Evolutionary conservation across 2,113 vertebrate genomes (phyloP), one percentile per base, ranked within the genome.

Genomic region (Benitochromis conjunctus): DNA sequence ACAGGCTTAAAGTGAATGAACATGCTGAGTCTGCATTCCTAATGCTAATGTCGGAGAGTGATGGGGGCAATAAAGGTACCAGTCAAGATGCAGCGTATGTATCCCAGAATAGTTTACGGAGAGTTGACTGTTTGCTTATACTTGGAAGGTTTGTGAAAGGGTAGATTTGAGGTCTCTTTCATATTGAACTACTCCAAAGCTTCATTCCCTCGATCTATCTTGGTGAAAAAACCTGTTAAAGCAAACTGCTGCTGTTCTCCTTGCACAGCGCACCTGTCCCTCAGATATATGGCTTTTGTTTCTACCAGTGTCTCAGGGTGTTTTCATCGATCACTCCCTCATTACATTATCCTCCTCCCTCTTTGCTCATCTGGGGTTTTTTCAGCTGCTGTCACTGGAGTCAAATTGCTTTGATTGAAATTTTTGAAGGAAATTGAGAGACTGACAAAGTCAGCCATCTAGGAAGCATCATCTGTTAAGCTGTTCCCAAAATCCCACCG

Each of bases 381-480:
- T 71, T 18, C 58, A 79, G 7, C 48, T 14, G 5, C 54, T 53
- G 13, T 58, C 8, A 16, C 83, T 41, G 54, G 46, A 53, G 71
- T 76, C 26, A 12, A 1, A 53, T 5, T 58, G 51, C 85, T 86
- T 83, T 92, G 90, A 94, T 84, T 92, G 60, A 89, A 82, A 84
- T 46, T 76, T 74, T 31, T 51, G n/a, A 71, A 54, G 46, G 89
- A 90, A 81, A 84, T 79, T 87, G 43, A 86, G 76, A 83, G 21
- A 53, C 71, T 53, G 71, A 5, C 71, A 53, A 53, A 76, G 26
- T 51, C 71, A n/a, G 2, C 83, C 81, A 71, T 80, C 79, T 86
- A 58, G 60, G 83, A 87, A 57, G 88, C 86, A 86, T 93, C 56
- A 86, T 91, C 84, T 79, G 86, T 48, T 89, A 54, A 14, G 36